Percentiles rank a stretch among this genome's conserved stretches.
Conservation (phyloP, 2,888 invertebrate genomes). For the Pachycephus smyrnensis region DNA sequence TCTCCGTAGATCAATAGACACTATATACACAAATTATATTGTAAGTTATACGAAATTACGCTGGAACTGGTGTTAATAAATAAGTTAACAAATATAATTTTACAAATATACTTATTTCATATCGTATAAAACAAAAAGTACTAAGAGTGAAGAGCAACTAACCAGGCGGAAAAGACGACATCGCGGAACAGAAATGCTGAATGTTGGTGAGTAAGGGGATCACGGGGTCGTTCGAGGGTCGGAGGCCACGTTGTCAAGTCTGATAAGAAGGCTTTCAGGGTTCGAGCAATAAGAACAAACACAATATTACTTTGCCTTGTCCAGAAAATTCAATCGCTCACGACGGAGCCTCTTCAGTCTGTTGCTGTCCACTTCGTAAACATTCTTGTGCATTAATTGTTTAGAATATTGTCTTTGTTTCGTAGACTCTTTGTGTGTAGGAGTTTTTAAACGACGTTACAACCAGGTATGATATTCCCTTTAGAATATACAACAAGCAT, state of each 20-base stretch:
- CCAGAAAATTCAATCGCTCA: not conserved
- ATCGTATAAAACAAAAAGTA: not conserved
- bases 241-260: constrained; percentile 14
- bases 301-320: not conserved
- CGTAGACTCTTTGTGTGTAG: not conserved
- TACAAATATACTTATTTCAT: not conserved
- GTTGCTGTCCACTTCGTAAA: not conserved
- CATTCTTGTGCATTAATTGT: not conserved
- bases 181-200: not conserved
- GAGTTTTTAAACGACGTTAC: not conserved
- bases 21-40: too few relatives aligned
- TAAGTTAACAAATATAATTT: not conserved
- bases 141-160: not conserved
- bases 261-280: constrained; percentile 17
- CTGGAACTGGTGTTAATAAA: not conserved
- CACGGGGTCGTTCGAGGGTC: constrained; percentile 21
- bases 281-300: not conserved
- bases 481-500: not conserved
- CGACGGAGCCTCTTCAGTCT: not conserved
- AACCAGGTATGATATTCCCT: not conserved
- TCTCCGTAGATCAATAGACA: too few relatives aligned
- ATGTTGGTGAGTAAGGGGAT: constrained; percentile 5
- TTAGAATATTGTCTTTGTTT: not conserved
- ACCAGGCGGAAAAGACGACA: not conserved
- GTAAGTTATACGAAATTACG: too few relatives aligned